Conservation (phyloP, 2,113 vertebrate species). For the Thamnophis sirtalis region DNA sequence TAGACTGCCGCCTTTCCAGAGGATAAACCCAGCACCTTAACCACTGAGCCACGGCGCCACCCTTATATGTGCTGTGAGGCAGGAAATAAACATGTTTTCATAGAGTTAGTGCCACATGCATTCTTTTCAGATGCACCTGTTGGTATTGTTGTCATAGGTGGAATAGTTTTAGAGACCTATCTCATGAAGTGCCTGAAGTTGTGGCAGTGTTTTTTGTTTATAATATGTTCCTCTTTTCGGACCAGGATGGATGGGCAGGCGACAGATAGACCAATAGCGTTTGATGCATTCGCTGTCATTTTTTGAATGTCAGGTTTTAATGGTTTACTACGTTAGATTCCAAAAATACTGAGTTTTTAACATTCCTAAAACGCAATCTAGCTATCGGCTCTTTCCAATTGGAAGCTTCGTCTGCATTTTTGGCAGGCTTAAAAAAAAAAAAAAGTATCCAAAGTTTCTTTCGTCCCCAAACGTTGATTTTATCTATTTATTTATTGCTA, state of each 20-base stretch:
- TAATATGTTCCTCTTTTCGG: conserved; percentile 43
- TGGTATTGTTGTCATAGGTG: not conserved
- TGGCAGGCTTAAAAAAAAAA: conserved; percentile 2
- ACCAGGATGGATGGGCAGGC: not conserved
- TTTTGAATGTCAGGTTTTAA: not conserved
- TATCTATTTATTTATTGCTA: not conserved
- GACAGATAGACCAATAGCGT: not conserved
- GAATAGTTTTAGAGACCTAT: not conserved
- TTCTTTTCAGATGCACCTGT: not conserved
- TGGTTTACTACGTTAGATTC: not conserved
- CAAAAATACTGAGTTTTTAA: not conserved
- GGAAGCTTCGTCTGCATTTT: not conserved
- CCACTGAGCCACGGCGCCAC: not conserved
- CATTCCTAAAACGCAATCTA: accelerated
- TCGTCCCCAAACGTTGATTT: conserved; percentile 10
- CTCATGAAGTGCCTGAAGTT: conserved; percentile 54
- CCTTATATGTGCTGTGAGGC: not conserved
- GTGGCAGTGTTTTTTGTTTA: conserved; percentile 38
- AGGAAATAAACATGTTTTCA: not conserved
- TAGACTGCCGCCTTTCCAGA: not conserved
- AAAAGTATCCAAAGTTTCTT: conserved; percentile 1
- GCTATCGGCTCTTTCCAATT: not conserved
- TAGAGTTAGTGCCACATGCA: not conserved
- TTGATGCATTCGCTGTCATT: not conserved
- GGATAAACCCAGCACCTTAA: accelerated